Percentiles rank a stretch among this genome's conserved stretches.
These are phyloP conservation scores for Aspiorhynchus laticeps DNA, from an alignment of 2,113 vertebrate species.

Conservation along the genomic window DNA sequence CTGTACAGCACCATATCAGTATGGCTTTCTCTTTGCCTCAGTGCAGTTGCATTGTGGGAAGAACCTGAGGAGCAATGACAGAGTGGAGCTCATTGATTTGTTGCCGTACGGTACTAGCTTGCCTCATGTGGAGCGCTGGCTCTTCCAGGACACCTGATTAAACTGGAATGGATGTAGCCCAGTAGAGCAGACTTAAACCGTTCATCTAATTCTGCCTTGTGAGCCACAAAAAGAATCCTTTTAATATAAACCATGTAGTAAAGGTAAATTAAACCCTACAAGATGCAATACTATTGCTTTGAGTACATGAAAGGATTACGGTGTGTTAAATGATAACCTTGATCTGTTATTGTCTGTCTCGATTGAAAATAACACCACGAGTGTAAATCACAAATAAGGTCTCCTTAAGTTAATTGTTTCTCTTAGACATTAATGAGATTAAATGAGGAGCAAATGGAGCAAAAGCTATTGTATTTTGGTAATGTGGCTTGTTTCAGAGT, in stretches of 20 bases:
- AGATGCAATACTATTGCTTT: background rate
- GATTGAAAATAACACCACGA: background rate
- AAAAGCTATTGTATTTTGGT: background rate
- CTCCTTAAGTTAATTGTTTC: background rate
- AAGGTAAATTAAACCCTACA: constrained; percentile 4
- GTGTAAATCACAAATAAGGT: background rate
- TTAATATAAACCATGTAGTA: constrained; percentile 18
- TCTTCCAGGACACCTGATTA: constrained; percentile 24
- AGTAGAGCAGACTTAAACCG: background rate
- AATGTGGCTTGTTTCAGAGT: background rate
- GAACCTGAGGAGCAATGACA: constrained; percentile 44
- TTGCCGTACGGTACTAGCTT: background rate
- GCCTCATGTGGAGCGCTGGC: constrained; percentile 18
- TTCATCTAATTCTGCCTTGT: constrained; percentile 8
- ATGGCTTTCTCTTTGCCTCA: constrained; percentile 19
- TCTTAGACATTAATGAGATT: background rate
- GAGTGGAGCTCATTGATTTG: constrained; percentile 48
- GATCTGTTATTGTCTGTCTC: background rate
- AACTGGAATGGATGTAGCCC: constrained; percentile 19
- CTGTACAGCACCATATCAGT: constrained; percentile 36
- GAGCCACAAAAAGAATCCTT: constrained; percentile 31
- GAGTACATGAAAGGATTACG: background rate
- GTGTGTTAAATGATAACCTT: constrained; percentile 18
- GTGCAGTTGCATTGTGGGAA: background rate
- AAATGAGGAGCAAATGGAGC: background rate